Percentiles rank a stretch among this genome's conserved stretches.
phyloP scores from a whole-genome alignment of 1,140 invertebrate species.

The Maconellicoccus hirsutus region DNA sequence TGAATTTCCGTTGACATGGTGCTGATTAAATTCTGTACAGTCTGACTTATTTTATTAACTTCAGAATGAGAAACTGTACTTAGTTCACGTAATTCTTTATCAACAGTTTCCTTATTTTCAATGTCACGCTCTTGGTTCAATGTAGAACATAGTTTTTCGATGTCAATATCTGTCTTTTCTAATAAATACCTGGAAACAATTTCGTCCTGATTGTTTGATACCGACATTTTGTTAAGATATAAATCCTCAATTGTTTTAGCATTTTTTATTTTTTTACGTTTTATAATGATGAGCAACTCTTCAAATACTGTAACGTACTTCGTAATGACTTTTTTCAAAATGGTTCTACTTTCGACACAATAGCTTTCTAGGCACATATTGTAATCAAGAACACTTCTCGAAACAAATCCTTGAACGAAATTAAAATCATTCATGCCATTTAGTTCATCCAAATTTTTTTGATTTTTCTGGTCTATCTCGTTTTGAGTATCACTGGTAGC shows the following conservation, averaged over 20 bases:
- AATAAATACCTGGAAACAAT: background rate
- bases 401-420: background rate
- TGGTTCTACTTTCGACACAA: background rate
- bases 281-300: background rate
- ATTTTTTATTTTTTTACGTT: background rate
- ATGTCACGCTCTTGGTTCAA: background rate
- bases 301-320: background rate
- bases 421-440: background rate
- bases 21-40: background rate
- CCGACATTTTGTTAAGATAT: background rate
- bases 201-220: background rate
- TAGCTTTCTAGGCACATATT: background rate
- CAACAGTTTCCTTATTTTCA: background rate
- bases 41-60: background rate
- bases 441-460: background rate
- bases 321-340: background rate
- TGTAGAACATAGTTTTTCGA: background rate
- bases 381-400: background rate
- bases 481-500: background rate
- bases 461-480: background rate
- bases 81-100: background rate
- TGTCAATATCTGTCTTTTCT: background rate
- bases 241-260: background rate
- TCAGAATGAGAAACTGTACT: background rate
- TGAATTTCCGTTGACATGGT: background rate